phyloP scores from a whole-genome alignment of 2,888 invertebrate genomes.

The Torymus texanus region DNA sequence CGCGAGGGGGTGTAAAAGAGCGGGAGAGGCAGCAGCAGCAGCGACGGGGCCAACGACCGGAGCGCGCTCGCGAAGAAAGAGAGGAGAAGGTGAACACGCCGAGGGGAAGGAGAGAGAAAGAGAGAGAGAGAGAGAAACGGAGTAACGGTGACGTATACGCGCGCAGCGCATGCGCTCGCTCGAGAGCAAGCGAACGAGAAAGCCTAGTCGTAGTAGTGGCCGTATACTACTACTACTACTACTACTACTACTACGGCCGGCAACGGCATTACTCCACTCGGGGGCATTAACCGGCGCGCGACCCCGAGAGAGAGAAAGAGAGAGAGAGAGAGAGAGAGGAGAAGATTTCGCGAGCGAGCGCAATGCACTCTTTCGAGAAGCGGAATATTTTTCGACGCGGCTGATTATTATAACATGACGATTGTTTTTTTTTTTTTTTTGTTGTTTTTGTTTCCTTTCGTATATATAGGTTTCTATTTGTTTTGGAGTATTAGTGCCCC shows the following conservation, averaged over 20 bases:
- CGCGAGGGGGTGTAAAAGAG: constrained; percentile 22
- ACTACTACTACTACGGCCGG: constrained; percentile 53
- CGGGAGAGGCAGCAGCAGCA: constrained; percentile 32
- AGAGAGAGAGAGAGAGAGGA: constrained; percentile 7
- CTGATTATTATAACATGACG: too few relatives aligned
- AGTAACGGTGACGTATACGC: constrained; percentile 74
- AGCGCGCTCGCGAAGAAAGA: constrained; percentile 67
- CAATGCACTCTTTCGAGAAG: too few relatives aligned
- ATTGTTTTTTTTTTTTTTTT: too few relatives aligned
- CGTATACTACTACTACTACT: constrained; percentile 48
- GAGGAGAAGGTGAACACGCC: constrained; percentile 59
- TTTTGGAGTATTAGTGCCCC: neutral
- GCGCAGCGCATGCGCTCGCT: constrained; percentile 63
- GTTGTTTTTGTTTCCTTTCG: too few relatives aligned
- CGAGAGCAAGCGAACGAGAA: too few relatives aligned
- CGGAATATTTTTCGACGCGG: too few relatives aligned
- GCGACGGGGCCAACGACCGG: constrained; percentile 72
- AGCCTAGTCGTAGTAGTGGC: constrained; percentile 46
- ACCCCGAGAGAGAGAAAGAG: constrained; percentile 65
- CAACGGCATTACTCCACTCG: constrained; percentile 61
- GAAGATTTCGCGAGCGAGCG: neutral
- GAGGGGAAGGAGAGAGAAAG: constrained; percentile 52
- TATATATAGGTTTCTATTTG: too few relatives aligned
- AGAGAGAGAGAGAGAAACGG: constrained; percentile 54
- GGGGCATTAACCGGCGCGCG: constrained; percentile 73